Evolutionary conservation across 1,140 invertebrate genomes (phyloP), one percentile per base, ranked within the genome.

Genomic region (Diabrotica virgifera): DNA sequence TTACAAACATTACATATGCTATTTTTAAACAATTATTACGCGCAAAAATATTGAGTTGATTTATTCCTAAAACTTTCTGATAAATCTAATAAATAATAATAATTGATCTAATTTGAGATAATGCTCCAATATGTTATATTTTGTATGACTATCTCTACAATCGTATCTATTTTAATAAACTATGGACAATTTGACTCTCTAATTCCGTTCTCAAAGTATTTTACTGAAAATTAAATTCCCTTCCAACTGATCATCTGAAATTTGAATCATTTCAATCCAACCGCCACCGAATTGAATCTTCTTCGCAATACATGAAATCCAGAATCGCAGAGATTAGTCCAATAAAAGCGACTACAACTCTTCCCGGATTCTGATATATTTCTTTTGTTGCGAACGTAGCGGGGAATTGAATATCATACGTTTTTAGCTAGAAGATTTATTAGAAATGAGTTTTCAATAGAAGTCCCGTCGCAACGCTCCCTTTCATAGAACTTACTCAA

Each of bases 361-460:
- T 46, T 46, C 40, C 40, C 8, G 40, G 40, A 46, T 46, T 46
- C n/a, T 46, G 40, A 46, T 46, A 46, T 46, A 46, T 46, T 46
- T 46, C 40, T 46, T 10, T 46, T 46, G 40, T 46, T 46, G 40
- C 40, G 40, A 46, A 3, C 40, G 40, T 10, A 5, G 40, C 8
- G n/a, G 5, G 40, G 40, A 46, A 46, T 46, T 46, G 40, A 46
- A 46, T 46, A 46, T 46, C 40, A 46, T 46, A 6, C 40, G 40
- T 46, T 46, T n/a, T 46, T 46, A 46, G 40, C 40, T 46, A n/a
- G 40, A 46, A 46, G 40, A 46, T 46, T 46, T 46, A 46, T 46
- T 46, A 46, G 40, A 46, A 46, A 46, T 46, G 40, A 46, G 40
- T 46, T 46, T 46, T 46, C 40, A 46, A 46, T 46, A 46, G 40